phyloP scores from a whole-genome alignment of 2,113 vertebrate genomes.

The Cariama cristata region DNA sequence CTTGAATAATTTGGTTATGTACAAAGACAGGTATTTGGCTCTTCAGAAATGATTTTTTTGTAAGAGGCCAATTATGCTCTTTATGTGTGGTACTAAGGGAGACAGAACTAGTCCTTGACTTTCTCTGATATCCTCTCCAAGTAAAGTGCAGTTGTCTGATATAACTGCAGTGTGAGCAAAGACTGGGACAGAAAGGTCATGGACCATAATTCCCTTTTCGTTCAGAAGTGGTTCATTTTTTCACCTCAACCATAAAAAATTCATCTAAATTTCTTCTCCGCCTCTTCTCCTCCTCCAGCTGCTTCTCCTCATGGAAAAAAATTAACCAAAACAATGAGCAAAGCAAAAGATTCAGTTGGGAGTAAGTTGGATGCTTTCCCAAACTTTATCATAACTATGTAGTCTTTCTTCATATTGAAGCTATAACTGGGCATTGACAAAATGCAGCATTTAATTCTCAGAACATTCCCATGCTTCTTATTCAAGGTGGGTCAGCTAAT shows the following conservation, averaged over 20 bases:
- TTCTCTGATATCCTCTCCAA: not conserved
- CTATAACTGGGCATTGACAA: not conserved
- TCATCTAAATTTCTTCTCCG: not conserved
- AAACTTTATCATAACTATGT: not conserved
- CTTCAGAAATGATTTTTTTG: not conserved
- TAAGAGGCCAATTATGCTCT: not conserved
- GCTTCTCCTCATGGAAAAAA: not conserved
- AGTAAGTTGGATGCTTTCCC: not conserved
- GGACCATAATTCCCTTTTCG: fast-evolving
- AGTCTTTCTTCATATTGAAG: not conserved
- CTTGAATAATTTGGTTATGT: not conserved
- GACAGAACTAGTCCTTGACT: not conserved
- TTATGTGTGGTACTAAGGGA: not conserved
- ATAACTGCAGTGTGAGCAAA: not conserved
- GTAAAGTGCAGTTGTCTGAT: not conserved
- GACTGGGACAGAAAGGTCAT: not conserved
- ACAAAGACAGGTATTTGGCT: not conserved
- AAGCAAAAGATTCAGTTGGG: not conserved
- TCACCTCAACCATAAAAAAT: not conserved
- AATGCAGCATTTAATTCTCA: not conserved
- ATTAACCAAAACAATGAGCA: not conserved
- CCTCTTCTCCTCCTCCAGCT: not conserved
- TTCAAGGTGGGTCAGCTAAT: not conserved
- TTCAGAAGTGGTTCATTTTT: not conserved
- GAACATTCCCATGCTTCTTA: not conserved